Percentiles rank a stretch among this genome's conserved stretches.
phyloP scores from a whole-genome alignment of 2,113 vertebrate species.

The Phalacrocorax brasilianus region DNA sequence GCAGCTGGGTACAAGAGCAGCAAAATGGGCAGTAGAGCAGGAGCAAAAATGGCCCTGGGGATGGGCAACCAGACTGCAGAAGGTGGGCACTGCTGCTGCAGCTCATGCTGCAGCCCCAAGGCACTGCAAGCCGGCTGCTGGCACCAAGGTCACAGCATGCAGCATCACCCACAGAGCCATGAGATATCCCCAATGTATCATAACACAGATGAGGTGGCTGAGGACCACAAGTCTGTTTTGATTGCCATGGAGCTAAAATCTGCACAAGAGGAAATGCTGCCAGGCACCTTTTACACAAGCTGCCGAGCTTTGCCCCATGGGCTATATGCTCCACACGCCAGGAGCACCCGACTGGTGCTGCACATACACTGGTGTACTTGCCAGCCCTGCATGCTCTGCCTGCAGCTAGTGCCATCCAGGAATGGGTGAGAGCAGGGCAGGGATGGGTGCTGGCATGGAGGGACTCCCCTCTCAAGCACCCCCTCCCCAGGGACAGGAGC shows the following conservation, averaged over 20 bases:
- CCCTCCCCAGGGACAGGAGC: background rate
- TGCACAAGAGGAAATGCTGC: background rate
- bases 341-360: background rate
- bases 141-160: background rate
- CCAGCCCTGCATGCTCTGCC: background rate
- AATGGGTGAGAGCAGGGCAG: fast-evolving
- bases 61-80: background rate
- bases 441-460: background rate
- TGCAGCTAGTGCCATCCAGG: background rate
- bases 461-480: background rate
- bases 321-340: fast-evolving
- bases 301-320: background rate
- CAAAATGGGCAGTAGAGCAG: background rate
- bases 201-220: background rate
- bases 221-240: background rate
- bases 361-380: fast-evolving
- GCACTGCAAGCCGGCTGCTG: fast-evolving
- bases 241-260: background rate
- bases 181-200: fast-evolving
- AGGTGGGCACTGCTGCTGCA: background rate
- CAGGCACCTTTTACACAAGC: background rate
- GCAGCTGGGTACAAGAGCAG: background rate
- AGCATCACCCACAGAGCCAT: background rate
- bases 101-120: background rate
- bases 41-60: background rate